phyloP scores from a whole-genome alignment of 2,797 vertebrate species.

The Phataginus tetradactyla region DNA sequence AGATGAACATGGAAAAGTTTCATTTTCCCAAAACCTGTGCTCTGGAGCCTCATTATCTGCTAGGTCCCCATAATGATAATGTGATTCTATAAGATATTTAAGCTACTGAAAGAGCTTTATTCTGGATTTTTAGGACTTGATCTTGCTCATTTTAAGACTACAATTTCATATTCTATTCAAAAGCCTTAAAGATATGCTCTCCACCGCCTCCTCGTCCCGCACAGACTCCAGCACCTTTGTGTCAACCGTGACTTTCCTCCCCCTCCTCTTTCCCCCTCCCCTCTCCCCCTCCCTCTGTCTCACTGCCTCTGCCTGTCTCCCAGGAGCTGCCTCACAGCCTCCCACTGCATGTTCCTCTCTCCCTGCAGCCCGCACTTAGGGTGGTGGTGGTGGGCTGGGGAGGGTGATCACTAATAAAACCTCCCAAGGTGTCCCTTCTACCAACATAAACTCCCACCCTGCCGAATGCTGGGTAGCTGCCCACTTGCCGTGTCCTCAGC shows the following conservation, averaged over 20 bases:
- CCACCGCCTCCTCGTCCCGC: neutral
- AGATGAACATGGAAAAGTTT: neutral
- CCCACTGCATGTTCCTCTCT: neutral
- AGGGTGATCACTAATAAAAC: neutral
- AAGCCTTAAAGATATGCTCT: neutral
- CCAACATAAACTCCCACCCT: neutral
- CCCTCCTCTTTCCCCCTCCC: neutral
- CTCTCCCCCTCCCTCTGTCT: neutral
- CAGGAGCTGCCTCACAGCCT: neutral
- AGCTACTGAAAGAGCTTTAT: neutral
- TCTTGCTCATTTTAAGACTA: neutral
- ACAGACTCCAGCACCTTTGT: neutral
- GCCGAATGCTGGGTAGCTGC: too few relatives aligned
- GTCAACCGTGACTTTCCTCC: neutral
- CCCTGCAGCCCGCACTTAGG: neutral
- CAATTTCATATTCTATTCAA: neutral
- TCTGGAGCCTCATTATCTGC: neutral
- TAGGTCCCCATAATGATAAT: neutral
- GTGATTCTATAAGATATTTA: neutral
- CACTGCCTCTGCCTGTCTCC: neutral
- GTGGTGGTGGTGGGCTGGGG: neutral
- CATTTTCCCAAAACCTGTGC: neutral
- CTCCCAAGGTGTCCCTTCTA: neutral
- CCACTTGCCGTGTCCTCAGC: neutral
- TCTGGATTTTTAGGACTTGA: neutral